These are phyloP conservation scores for Callyntrura sp. DNA, from an alignment of 2,888 invertebrate species.

Conservation along the genomic window DNA sequence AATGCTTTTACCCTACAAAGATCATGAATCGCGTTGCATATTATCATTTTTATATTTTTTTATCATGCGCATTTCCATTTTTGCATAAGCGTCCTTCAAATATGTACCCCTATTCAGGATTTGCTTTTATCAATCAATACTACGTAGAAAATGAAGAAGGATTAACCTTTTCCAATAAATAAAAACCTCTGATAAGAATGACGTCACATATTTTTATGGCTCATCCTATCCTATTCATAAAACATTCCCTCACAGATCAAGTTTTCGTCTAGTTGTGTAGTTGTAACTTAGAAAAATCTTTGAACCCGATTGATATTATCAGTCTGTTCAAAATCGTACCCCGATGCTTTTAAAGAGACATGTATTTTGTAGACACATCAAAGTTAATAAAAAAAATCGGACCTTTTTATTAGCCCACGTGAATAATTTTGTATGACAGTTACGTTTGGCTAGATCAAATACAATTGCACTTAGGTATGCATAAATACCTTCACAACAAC, in stretches of 20 bases:
- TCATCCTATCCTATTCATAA: slow-evolving; percentile 11
- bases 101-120: background rate
- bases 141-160: background rate
- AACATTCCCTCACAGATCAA: slow-evolving; percentile 35
- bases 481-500: background rate
- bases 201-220: slow-evolving; percentile 14
- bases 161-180: slow-evolving; percentile 58
- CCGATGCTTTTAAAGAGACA: no score
- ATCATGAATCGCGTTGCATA: background rate
- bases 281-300: background rate
- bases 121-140: background rate
- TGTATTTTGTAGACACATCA: background rate
- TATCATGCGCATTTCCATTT: slow-evolving; percentile 20
- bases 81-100: background rate
- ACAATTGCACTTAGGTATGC: background rate
- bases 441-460: background rate
- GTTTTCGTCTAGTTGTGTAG: slow-evolving; percentile 22
- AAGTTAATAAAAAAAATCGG: background rate
- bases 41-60: background rate
- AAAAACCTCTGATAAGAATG: slow-evolving; percentile 42
- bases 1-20: background rate
- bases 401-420: background rate
- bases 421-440: background rate
- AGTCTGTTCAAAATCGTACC: background rate
- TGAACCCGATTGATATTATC: background rate